phyloP scores from a whole-genome alignment of 2,888 invertebrate genomes.

The Crocallis elinguaria region DNA sequence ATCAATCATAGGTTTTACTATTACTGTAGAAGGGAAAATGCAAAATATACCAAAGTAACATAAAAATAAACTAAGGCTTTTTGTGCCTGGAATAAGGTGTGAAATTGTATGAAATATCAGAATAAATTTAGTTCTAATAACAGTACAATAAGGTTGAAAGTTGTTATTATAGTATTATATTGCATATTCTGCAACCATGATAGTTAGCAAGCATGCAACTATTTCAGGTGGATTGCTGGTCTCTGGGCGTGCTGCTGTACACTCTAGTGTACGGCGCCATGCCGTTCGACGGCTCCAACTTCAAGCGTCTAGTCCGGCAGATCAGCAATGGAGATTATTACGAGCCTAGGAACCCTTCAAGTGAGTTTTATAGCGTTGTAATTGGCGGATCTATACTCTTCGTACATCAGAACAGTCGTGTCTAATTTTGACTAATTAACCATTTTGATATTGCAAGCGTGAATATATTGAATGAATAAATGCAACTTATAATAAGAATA shows the following conservation, averaged over 20 bases:
- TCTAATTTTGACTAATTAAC: too few relatives aligned
- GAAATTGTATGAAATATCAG: neutral
- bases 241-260: conserved; percentile 97
- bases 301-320: conserved; percentile 97
- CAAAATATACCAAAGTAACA: too few relatives aligned
- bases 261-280: conserved; percentile 99
- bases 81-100: neutral
- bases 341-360: conserved; percentile 97
- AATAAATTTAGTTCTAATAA: neutral
- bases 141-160: neutral
- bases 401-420: too few relatives aligned
- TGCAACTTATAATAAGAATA: too few relatives aligned
- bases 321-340: conserved; percentile 99
- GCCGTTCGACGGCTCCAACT: conserved; percentile 99
- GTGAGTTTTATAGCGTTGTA: conserved; percentile 82
- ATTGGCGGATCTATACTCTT: too few relatives aligned
- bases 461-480: too few relatives aligned
- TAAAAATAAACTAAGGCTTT: neutral
- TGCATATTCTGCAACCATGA: neutral
- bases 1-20: neutral
- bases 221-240: conserved; percentile 91
- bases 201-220: neutral
- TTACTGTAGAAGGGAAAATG: neutral
- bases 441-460: too few relatives aligned
- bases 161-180: neutral